phyloP scores from a whole-genome alignment of 1,140 invertebrate species.

The Andrena cerasifolii region DNA sequence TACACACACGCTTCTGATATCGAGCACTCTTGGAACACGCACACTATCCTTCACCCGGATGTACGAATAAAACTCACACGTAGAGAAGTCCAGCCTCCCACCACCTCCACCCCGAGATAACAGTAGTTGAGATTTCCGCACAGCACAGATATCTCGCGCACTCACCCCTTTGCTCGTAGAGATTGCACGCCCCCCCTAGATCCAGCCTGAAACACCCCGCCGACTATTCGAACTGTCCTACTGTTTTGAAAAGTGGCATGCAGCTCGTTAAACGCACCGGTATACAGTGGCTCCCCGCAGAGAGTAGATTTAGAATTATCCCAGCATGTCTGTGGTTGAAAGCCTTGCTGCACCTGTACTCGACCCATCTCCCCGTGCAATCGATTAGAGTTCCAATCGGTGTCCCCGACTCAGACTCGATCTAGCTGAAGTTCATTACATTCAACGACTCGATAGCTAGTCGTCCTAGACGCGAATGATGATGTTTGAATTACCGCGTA shows the following conservation, averaged over 20 bases:
- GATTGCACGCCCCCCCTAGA: constrained; percentile 9
- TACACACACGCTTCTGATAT: constrained; percentile 17
- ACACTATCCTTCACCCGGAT: neutral
- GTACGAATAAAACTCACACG: neutral
- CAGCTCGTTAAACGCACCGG: neutral
- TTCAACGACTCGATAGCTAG: neutral
- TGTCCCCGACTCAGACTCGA: neutral
- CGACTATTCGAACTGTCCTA: neutral
- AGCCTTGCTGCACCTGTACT: neutral
- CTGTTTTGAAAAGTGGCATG: constrained; percentile 18
- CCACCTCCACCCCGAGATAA: neutral
- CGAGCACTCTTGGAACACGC: constrained; percentile 20
- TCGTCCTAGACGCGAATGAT: neutral
- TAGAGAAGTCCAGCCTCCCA: neutral
- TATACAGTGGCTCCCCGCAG: too few relatives aligned
- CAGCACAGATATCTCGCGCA: neutral
- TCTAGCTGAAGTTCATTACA: neutral
- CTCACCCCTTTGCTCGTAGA: neutral
- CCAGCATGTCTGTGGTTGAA: neutral
- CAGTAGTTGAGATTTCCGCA: neutral
- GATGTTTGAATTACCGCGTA: too few relatives aligned
- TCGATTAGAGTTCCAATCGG: neutral
- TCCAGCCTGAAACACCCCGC: neutral
- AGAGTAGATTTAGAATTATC: neutral
- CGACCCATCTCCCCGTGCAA: neutral